A percentile compares a stretch with the other conserved stretches of the same genome.
phyloP scores from a whole-genome alignment of 1,140 invertebrate species.

The Lethrus apterus region DNA sequence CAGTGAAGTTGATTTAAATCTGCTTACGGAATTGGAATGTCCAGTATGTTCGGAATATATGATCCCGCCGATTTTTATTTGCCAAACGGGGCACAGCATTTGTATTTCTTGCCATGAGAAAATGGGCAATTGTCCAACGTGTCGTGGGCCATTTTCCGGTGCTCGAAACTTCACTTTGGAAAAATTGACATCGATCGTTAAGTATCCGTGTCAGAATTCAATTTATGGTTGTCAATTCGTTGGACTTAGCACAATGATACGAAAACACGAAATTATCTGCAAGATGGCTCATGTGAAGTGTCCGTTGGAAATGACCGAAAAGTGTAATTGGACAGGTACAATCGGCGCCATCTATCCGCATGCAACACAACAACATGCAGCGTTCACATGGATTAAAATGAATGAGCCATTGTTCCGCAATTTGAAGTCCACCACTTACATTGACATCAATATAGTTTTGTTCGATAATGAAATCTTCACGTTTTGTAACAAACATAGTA shows the following conservation, averaged over 20 bases:
- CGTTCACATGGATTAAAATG: neutral
- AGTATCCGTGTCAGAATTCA: constrained; percentile 6
- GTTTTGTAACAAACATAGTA: constrained; percentile 2
- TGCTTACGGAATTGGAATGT: constrained; percentile 19
- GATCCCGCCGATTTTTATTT: constrained; percentile 17
- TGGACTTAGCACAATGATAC: neutral
- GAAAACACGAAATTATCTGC: neutral
- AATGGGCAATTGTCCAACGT: constrained; percentile 11
- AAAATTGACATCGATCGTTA: constrained; percentile 8
- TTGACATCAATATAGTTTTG: too few species aligned
- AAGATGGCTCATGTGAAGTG: neutral
- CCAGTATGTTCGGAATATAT: constrained; percentile 17
- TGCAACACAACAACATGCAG: neutral
- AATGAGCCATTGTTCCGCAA: neutral
- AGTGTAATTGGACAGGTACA: too few species aligned
- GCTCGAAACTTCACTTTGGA: constrained; percentile 15
- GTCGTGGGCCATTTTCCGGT: constrained; percentile 2
- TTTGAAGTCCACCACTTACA: neutral
- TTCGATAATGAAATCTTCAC: neutral
- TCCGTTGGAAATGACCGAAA: too few species aligned
- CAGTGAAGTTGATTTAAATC: too few species aligned
- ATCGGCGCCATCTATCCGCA: neutral
- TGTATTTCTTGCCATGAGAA: constrained; percentile 11
- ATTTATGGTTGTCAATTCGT: constrained; percentile 5
- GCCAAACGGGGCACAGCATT: constrained; percentile 13